A percentile compares a stretch with the other conserved stretches of the same genome.
These are phyloP conservation scores for Origma solitaria DNA, from an alignment of 2,113 vertebrate genomes.

Conservation along the genomic window DNA sequence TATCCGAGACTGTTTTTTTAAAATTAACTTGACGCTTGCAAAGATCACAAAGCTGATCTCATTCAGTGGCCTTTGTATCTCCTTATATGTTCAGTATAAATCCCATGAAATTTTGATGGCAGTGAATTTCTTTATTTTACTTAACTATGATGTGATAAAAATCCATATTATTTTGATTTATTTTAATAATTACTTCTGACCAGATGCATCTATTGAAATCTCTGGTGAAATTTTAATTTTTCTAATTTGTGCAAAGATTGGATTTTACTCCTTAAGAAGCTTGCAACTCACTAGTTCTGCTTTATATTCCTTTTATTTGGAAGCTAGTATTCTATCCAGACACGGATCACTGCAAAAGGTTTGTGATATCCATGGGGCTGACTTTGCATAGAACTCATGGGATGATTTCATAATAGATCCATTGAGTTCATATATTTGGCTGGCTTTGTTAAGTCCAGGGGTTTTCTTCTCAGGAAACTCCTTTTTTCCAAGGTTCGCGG, in stretches of 20 bases:
- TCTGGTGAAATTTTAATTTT: background rate
- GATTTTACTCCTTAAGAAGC: background rate
- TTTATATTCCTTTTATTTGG: background rate
- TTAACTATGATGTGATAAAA: background rate
- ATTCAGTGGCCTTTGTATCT: background rate
- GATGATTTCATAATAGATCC: background rate
- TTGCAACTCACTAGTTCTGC: background rate
- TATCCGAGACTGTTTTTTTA: background rate
- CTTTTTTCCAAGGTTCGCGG: background rate
- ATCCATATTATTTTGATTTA: background rate
- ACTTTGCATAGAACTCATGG: background rate
- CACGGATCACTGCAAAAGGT: background rate
- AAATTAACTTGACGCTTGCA: background rate
- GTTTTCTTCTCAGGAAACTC: background rate
- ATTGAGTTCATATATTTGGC: background rate
- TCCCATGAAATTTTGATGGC: background rate
- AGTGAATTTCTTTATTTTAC: background rate
- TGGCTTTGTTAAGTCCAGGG: background rate
- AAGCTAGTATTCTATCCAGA: background rate
- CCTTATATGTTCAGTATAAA: background rate
- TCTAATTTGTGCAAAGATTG: background rate
- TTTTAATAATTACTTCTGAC: background rate
- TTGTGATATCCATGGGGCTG: background rate
- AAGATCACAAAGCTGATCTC: background rate
- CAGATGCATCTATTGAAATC: background rate